A percentile compares a stretch with the other conserved stretches of the same genome.
These are phyloP conservation scores for crab-eating macaque (Macaca fascicularis) DNA, from an alignment of 2,113 vertebrate genomes.

Conservation along the genomic window DNA sequence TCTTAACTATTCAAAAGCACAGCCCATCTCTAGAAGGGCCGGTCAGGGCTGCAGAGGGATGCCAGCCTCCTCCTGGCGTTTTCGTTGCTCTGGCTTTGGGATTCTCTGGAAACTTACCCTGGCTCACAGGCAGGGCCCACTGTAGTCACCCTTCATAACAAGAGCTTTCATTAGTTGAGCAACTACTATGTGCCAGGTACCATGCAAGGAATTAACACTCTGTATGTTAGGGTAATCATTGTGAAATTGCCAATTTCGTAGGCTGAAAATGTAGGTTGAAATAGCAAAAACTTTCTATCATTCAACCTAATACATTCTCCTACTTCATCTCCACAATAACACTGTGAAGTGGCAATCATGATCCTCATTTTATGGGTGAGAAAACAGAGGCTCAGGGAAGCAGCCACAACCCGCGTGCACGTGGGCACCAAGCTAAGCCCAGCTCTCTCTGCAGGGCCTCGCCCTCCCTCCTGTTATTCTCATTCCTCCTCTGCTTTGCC, in stretches of 20 bases:
- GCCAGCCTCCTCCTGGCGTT: not conserved
- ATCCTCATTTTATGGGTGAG: not conserved
- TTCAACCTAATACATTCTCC: not conserved
- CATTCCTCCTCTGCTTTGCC: not conserved
- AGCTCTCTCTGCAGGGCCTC: no score
- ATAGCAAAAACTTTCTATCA: not conserved
- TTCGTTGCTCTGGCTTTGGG: not conserved
- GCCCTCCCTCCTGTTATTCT: accelerated
- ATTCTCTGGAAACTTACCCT: not conserved
- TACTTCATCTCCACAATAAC: not conserved
- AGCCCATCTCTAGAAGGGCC: not conserved
- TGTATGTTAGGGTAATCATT: no score
- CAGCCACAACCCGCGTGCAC: accelerated
- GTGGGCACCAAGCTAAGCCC: not conserved
- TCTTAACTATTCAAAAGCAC: not conserved
- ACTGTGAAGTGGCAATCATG: not conserved
- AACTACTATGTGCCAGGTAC: no score
- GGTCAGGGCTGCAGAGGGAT: not conserved
- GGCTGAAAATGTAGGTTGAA: no score
- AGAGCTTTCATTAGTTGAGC: not conserved
- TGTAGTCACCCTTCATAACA: not conserved
- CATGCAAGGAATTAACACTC: not conserved
- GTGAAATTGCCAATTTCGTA: not conserved
- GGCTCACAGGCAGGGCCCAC: not conserved
- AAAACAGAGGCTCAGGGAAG: not conserved